A percentile compares a stretch with the other conserved stretches of the same genome.
Evolutionary conservation across 2,113 vertebrate genomes (phyloP).

Genomic region (Argyrosomus japonicus): DNA sequence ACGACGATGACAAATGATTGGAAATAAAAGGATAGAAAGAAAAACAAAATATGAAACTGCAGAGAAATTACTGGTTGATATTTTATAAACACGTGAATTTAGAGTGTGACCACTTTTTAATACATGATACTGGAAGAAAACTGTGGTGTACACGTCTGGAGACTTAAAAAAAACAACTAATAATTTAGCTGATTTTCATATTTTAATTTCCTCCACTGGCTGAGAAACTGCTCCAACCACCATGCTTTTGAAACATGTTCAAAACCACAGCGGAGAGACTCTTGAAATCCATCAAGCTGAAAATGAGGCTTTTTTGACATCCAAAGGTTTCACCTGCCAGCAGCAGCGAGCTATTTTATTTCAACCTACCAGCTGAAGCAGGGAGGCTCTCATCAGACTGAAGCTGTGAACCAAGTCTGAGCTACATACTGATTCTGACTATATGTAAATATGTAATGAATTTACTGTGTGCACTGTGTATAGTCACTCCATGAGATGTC

Average conservation of each 20-base stretch:
- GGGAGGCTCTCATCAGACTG: background rate
- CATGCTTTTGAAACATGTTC: background rate
- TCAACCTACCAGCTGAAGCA: background rate
- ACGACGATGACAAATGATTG: background rate
- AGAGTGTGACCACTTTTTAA: background rate
- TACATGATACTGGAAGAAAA: background rate
- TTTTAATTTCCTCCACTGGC: slow-evolving; percentile 8
- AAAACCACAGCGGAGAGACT: background rate
- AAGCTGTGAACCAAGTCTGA: background rate
- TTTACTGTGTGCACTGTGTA: background rate
- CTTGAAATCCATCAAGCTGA: slow-evolving; percentile 17
- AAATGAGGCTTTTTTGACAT: slow-evolving; percentile 4
- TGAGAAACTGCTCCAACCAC: slow-evolving; percentile 6
- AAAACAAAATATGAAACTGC: background rate
- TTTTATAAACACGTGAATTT: background rate
- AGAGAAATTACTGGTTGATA: background rate
- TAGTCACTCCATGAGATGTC: background rate
- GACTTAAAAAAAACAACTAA: background rate
- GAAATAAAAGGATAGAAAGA: background rate
- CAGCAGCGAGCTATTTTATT: background rate
- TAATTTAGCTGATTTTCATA: background rate
- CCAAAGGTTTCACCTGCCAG: slow-evolving; percentile 10
- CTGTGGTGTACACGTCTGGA: background rate
- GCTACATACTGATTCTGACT: background rate
- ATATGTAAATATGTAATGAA: background rate